A percentile compares a stretch with the other conserved stretches of the same genome.
phyloP scores from a whole-genome alignment of 2,888 invertebrate species.

The Hydraecia micacea region DNA sequence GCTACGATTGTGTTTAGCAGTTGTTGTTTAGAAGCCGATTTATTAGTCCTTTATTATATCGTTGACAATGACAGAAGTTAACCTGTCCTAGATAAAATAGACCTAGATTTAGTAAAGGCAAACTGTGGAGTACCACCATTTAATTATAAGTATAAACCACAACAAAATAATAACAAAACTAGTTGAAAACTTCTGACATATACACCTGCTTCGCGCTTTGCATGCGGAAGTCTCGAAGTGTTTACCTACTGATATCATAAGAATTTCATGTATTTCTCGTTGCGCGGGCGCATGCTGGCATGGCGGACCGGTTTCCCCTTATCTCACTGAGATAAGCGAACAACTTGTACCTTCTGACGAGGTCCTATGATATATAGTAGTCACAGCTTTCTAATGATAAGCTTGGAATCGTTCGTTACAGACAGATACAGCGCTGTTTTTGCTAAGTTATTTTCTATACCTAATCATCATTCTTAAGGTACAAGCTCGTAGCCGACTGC shows the following conservation, averaged over 20 bases:
- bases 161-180: slow-evolving; percentile 32
- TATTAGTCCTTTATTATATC: not conserved
- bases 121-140: too few relatives aligned
- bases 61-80: too few relatives aligned
- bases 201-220: slow-evolving; percentile 27
- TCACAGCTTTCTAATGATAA: slow-evolving; percentile 32
- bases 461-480: not conserved
- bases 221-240: slow-evolving; percentile 47
- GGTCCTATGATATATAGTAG: slow-evolving; percentile 35
- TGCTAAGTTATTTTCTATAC: not conserved
- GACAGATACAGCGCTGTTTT: not conserved
- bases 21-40: not conserved
- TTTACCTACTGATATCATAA: slow-evolving; percentile 50
- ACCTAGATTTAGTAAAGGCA: not conserved
- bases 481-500: too few relatives aligned
- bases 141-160: too few relatives aligned
- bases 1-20: not conserved
- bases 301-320: slow-evolving; percentile 53
- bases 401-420: not conserved
- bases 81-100: not conserved
- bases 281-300: slow-evolving; percentile 31
- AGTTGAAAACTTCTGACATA: slow-evolving; percentile 51
- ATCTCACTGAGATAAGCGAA: slow-evolving; percentile 58
- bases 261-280: slow-evolving; percentile 43
- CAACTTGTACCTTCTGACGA: slow-evolving; percentile 41